These are phyloP conservation scores for Ascaphus truei DNA, from an alignment of 2,113 vertebrate species.

Conservation along the genomic window DNA sequence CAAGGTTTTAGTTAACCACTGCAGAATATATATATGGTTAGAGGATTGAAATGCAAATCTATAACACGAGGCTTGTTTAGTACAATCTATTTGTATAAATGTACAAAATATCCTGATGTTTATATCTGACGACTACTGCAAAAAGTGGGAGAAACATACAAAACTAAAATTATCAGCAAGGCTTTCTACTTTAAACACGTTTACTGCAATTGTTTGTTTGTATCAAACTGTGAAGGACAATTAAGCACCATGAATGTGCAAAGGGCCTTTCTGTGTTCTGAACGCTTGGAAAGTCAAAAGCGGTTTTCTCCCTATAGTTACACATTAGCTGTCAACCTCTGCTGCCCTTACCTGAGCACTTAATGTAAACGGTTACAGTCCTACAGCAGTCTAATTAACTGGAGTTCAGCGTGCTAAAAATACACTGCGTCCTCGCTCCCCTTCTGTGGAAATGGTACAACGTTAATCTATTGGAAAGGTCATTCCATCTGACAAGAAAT, in stretches of 20 bases:
- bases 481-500: slow-evolving; percentile 40
- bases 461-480: slow-evolving; percentile 45
- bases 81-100: too few species aligned
- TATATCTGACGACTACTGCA: too few species aligned
- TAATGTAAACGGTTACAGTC: slow-evolving; percentile 33
- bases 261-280: neutral
- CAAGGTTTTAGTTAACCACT: too few species aligned
- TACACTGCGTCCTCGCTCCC: slow-evolving; percentile 33
- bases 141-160: too few species aligned
- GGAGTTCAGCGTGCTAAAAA: slow-evolving; percentile 39
- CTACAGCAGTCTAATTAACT: slow-evolving; percentile 45
- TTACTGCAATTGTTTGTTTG: neutral
- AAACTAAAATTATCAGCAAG: too few species aligned
- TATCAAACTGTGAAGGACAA: neutral
- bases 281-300: slow-evolving; percentile 15
- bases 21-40: too few species aligned
- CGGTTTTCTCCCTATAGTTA: neutral
- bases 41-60: too few species aligned
- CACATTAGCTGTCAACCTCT: slow-evolving; percentile 6
- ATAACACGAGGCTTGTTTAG: too few species aligned
- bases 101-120: too few species aligned
- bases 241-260: neutral
- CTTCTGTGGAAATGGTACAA: slow-evolving; percentile 35
- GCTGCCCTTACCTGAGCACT: slow-evolving; percentile 5
- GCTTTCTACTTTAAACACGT: neutral